Conservation (phyloP, 1,140 invertebrate species). For the Dolichoris vasculosae region DNA sequence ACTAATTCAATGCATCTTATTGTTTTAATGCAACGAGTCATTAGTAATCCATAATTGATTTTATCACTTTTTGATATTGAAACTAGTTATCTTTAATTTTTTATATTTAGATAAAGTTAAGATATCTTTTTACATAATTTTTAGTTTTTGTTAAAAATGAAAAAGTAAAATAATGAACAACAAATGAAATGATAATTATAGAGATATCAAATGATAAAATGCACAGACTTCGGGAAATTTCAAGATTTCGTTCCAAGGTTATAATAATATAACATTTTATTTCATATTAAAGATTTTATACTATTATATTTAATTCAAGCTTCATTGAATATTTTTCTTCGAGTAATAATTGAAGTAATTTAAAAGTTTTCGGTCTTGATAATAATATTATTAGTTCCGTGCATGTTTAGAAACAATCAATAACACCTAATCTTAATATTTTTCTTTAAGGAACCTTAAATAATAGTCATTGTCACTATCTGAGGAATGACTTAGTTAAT, state of each 20-base stretch:
- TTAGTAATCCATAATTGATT: constrained; percentile 37
- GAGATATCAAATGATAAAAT: constrained; percentile 1
- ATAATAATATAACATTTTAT: not conserved
- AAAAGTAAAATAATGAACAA: not conserved
- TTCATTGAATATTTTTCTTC: not conserved
- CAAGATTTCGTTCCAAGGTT: not conserved
- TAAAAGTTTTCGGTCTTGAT: constrained; percentile 18
- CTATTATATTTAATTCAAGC: not conserved
- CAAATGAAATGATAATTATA: constrained; percentile 4
- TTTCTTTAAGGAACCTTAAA: not conserved
- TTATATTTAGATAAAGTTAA: constrained; percentile 22
- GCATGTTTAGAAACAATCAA: constrained; percentile 35
- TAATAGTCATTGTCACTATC: constrained; percentile 38
- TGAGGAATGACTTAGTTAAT: constrained; percentile 47
- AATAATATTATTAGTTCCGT: constrained; percentile 40
- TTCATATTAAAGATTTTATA: not conserved
- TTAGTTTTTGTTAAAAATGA: not conserved
- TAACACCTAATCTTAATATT: constrained; percentile 16
- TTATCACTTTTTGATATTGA: constrained; percentile 35
- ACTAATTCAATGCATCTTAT: not conserved
- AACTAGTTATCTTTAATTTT: constrained; percentile 30
- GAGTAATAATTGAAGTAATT: constrained; percentile 25
- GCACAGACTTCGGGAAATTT: constrained; percentile 20
- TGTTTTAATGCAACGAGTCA: not conserved
- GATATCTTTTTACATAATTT: constrained; percentile 48